Conservation (phyloP, 2,113 vertebrate species). For the Heterochromis multidens region DNA sequence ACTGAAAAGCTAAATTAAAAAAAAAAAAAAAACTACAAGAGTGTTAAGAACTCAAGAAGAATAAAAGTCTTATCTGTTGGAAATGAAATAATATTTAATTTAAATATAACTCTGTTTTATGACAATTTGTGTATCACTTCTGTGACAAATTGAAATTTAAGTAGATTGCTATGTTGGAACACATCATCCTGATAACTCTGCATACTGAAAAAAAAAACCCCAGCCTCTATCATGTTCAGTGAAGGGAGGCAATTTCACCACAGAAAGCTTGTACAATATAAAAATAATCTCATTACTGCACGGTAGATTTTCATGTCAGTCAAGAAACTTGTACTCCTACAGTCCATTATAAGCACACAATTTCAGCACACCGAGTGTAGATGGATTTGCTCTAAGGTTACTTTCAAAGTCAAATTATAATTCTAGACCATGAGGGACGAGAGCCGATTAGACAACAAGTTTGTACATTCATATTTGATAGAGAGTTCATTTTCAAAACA, state of each 20-base stretch:
- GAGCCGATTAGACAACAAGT: not conserved
- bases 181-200: constrained; percentile 4
- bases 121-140: not conserved
- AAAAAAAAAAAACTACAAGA: not conserved
- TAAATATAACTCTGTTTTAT: constrained; percentile 2
- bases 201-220: not conserved
- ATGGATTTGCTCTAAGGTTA: constrained; percentile 21
- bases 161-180: not conserved
- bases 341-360: not conserved
- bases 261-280: constrained; percentile 2
- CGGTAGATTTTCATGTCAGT: not conserved
- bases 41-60: not conserved
- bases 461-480: not conserved
- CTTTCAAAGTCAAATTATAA: not conserved
- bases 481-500: not conserved
- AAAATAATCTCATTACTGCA: constrained; percentile 34
- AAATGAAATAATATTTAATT: constrained; percentile 30
- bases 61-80: constrained; percentile 10
- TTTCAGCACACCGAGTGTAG: not conserved
- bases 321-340: constrained; percentile 2
- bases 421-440: not conserved
- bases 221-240: not conserved
- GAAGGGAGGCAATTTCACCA: constrained; percentile 3
- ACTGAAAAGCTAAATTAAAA: not conserved
- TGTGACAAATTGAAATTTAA: constrained; percentile 24